Evolutionary conservation across 64 coral and sea anemone species (phyloP), one percentile per base, ranked within the genome.

Genomic region (Catalaphyllia jardinei): DNA sequence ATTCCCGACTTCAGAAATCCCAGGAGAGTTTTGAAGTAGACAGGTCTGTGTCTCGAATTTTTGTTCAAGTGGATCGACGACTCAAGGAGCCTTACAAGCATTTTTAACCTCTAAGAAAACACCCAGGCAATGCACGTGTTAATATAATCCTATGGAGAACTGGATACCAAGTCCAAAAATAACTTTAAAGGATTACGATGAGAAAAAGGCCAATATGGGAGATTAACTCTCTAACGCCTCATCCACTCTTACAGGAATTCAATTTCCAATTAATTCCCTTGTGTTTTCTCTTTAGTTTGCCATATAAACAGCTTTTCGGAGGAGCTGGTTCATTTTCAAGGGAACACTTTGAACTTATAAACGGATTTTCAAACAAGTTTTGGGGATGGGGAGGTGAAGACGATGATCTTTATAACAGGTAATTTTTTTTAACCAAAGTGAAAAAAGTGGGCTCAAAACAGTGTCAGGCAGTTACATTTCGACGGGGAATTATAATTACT

Each of bases 301-400:
- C 97, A 2, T 99, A 99, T 74, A 24, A 88, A 1, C 69, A 82
- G 29, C 95, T 99, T 33, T 99, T 99, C 91, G 97, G 97, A 73
- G 97, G 97, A 30, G 97, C 74, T 49, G 94, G 91, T 75, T 51
- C 93, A 59, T 88, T 99, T 52, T 86, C 65, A 50, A 95, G 62
- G 55, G 76, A 95, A 29, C 71, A 99, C 30, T 99, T 99, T 88
- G 79, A 95, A 54, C 78, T 87, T 76, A 93, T 99, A 52, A 99
- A 99, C 88, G 97, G 97, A 79, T 99, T 99, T 92, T 99, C 97
- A 55, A 99, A 99, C 78, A 93, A 88, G 77, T 99, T 99, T 91
- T 99, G 97, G 97, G 97, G 97, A 54, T 99, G 97, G 97, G 97
- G 97, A 74, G 97, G 97, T 31, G 97, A 99, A 93, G 97, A 99